Conservation (phyloP, 53 echinoderm and acorn worm species). For the Echinometra lucunter region DNA sequence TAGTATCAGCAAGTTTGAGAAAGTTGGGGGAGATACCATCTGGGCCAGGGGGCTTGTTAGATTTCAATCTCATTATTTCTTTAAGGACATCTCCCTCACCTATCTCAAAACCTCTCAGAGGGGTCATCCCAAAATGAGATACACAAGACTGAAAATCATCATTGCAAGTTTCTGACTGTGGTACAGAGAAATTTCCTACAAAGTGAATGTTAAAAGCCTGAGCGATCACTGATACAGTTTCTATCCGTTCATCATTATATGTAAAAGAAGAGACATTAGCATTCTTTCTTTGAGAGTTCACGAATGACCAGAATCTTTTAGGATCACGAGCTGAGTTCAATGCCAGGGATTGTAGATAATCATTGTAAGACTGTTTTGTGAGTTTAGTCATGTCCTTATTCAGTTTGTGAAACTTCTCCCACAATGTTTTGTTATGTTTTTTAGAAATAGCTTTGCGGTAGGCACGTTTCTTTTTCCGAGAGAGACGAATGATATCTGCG, state of each 20-base stretch:
- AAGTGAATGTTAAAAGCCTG: background rate
- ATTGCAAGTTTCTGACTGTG: background rate
- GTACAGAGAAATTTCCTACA: background rate
- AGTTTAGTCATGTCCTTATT: no score
- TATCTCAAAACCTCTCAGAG: background rate
- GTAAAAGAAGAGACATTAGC: background rate
- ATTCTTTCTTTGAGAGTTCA: background rate
- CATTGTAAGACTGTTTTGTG: no score
- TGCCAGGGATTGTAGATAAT: background rate
- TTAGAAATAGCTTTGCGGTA: no score
- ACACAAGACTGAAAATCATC: background rate
- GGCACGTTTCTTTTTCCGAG: no score
- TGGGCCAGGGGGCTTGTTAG: slow-evolving; percentile 4
- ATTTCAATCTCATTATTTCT: background rate
- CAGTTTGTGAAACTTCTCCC: no score
- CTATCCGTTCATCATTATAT: background rate
- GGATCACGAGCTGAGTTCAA: background rate
- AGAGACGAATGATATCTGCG: no score
- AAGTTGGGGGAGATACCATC: background rate
- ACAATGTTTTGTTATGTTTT: no score
- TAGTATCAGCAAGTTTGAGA: background rate
- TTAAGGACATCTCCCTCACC: background rate
- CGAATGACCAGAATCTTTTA: background rate
- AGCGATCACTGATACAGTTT: background rate
- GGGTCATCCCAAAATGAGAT: background rate